These are phyloP conservation scores for Ormyrus labotus DNA, from an alignment of 2,888 invertebrate genomes.

Conservation along the genomic window DNA sequence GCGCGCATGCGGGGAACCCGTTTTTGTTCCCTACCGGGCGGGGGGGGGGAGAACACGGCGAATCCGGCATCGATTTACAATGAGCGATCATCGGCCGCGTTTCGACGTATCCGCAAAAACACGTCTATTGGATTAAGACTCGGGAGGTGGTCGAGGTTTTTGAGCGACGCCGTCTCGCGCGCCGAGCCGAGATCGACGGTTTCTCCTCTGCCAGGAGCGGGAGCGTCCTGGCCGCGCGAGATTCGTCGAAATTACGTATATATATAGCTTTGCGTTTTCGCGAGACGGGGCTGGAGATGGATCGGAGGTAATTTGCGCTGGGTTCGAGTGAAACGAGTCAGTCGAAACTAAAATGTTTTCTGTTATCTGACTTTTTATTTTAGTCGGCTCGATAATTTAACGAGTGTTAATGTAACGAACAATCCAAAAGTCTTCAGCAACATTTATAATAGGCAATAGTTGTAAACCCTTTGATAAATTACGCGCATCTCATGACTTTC, in stretches of 20 bases:
- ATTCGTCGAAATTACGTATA: not conserved
- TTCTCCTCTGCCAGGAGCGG: too few relatives aligned
- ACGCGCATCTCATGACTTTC: too few relatives aligned
- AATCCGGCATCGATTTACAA: conserved; percentile 63
- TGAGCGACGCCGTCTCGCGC: not conserved
- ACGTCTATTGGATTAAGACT: conserved; percentile 30
- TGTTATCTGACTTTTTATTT: too few relatives aligned
- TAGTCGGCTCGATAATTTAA: too few relatives aligned
- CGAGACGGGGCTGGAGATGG: not conserved
- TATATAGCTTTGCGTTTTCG: too few relatives aligned
- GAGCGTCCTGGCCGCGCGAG: not conserved
- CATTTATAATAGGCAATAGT: too few relatives aligned
- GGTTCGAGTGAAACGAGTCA: too few relatives aligned
- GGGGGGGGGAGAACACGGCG: not conserved
- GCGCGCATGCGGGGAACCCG: conserved; percentile 10
- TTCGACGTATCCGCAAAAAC: conserved; percentile 37
- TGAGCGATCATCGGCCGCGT: conserved; percentile 60
- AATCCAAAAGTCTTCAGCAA: too few relatives aligned
- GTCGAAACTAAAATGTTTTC: too few relatives aligned
- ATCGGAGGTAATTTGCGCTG: not conserved
- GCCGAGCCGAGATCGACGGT: too few relatives aligned
- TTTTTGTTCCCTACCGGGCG: conserved; percentile 40
- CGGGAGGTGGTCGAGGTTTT: conserved; percentile 30
- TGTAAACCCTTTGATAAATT: too few relatives aligned
- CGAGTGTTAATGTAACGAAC: too few relatives aligned